Base-by-base conservation (phyloP, 2,888 invertebrate genomes). In the Andrena fulva region DNA sequence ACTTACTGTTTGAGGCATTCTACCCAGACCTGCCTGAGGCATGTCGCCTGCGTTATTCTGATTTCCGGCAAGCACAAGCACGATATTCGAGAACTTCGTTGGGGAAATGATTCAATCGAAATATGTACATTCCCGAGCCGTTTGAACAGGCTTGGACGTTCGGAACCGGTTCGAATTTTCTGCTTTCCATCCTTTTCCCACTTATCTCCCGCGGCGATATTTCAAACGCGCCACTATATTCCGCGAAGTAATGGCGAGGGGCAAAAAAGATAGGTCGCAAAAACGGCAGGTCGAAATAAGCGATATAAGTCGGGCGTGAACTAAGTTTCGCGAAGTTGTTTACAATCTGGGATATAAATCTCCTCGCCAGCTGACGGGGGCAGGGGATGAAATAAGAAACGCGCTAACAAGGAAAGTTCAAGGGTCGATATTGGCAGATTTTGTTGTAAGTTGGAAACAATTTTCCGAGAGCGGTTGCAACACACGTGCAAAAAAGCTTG, bases 51-150 rank as follows among this genome's bases (percentile, higher is more conserved):
- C 78, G 74, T 85, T 84, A 81, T 81, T 79, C 79, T 81, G 85
- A 84, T 85, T 85, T 85, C 85, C 85, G 85, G 76, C 50, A 70
- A 77, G 79, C 79, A 77, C 70, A 76, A 78, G 79, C 78, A 56
- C 69, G 70, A 77, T 70, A 59, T 73, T 80, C 66, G 67, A 74
- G 76, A 71, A 63, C 71, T 52, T 81, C 80, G 31, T 66, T 56
- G 67, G 20, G 76, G 50, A 71, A 78, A 85, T 85, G 81, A 84
- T 85, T 85, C 85, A 85, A 84, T 85, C 77, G 76, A 85, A 79
- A 85, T 85, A 85, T 84, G 82, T 85, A 77, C 79, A 35, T 10
- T 35, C 35, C 35, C 35, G 35, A 35, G 35, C 74, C 63, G 70
- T 71, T 64, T 62, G 64, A 20, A 50, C 59, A 54, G 54, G 64